phyloP scores from a whole-genome alignment of 1,140 invertebrate species.

The Melitaea cinxia region DNA sequence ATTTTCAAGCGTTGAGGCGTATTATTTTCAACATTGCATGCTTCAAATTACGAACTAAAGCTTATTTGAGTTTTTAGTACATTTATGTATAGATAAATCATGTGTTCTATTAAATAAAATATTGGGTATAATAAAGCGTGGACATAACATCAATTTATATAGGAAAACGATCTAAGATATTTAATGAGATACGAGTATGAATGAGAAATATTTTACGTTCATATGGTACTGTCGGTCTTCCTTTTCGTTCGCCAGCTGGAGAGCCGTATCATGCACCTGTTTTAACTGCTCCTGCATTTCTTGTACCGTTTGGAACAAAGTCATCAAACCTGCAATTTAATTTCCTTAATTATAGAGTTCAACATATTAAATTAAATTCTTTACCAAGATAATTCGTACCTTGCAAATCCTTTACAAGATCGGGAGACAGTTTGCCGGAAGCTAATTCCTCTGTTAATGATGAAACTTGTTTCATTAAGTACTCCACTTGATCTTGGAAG shows the following conservation, averaged over 20 bases:
- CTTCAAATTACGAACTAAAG: too few species aligned
- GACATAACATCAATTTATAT: too few species aligned
- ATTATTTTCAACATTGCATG: too few species aligned
- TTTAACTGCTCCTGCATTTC: conserved; percentile 68
- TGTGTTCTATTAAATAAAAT: too few species aligned
- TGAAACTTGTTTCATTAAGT: conserved; percentile 61
- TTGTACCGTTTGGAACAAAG: conserved; percentile 67
- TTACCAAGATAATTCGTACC: conserved; percentile 39
- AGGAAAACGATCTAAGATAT: too few species aligned
- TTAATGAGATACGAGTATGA: background rate
- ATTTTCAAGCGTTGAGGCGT: too few species aligned
- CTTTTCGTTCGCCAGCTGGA: conserved; percentile 66
- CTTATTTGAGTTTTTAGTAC: too few species aligned
- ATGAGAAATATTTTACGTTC: conserved; percentile 48
- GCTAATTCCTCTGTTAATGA: conserved; percentile 40
- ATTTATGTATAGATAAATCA: too few species aligned
- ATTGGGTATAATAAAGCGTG: too few species aligned
- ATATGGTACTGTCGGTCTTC: conserved; percentile 65
- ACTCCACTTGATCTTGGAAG: conserved; percentile 73
- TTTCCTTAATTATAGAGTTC: background rate
- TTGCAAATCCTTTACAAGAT: conserved; percentile 61
- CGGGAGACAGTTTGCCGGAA: conserved; percentile 51
- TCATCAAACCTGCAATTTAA: conserved; percentile 53
- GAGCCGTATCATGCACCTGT: conserved; percentile 61
- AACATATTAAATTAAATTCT: too few species aligned